Base-by-base conservation (phyloP, 1,140 invertebrate genomes). In the Galleria mellonella region DNA sequence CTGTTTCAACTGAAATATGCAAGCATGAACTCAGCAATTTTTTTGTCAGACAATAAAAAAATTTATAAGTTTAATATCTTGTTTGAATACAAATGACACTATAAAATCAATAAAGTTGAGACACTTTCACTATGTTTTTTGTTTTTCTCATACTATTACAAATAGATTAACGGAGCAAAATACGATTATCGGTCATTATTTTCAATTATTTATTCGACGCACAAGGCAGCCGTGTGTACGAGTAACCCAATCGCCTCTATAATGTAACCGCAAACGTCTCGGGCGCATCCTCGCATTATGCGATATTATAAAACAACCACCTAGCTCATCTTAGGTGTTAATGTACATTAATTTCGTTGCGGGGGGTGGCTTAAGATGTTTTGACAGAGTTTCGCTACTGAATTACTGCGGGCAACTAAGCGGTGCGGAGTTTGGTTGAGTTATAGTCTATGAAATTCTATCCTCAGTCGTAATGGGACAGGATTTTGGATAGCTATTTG, bases 311-410 rank as follows among this genome's bases (percentile, higher is more conserved):
- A 72, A 77, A 71, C 69, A 50, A 31, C 45, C 33, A 13, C 55
- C 57, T 56, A 58, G 52, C 62, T 69, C 65, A 62, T 74, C 72
- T 75, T 63, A 71, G 69, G 65, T 76, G 73, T 72, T 83, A 78
- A 83, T 74, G 74, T 60, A 62, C 73, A 78, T 77, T 79, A 76
- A 83, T 77, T 75, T 65, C 69, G 56, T 49, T 23, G 17, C 6
- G 65, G 51, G 61, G 58, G 66, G 41, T 51, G 51, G 45, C 55
- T 50, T 67, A 73, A 73, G 68, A 70, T 69, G 64, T 67, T 68
- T 66, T 76, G 66, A 74, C 72, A 74, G 59, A 51, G 32, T 53
- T 23, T 23, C 35, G 17, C 12, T 8, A 23, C 11, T 2, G 15
- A 37, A 15, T 37, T 37, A 37, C 14, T 13, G 15, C 35, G 35